Evolutionary conservation across 2,113 vertebrate genomes (phyloP), one percentile per base, ranked within the genome.

Genomic region (Cephalophus harveyi): DNA sequence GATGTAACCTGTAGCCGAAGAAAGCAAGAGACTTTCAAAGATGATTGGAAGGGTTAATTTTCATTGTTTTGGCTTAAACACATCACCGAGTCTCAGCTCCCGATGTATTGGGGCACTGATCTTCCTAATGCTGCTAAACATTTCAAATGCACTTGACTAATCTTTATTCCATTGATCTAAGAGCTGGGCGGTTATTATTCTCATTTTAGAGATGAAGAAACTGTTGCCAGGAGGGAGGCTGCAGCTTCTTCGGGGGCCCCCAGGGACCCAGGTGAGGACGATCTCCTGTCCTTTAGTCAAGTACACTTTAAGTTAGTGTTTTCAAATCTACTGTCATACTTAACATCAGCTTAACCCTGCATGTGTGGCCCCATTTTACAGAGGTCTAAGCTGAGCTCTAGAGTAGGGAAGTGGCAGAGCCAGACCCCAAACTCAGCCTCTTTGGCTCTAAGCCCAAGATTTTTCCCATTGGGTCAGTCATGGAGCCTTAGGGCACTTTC

Each of bases 1-100:
- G 55, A 64, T n/a, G 27, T 71, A 52, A 91, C 82, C 54, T 48
- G 74, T 36, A 95, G 89, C 93, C 89, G 1, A 83, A 90, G 97
- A 98, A 98, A 98, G 97, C 98, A 98, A 98, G 98, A 98, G 87
- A 98, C 98, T 97, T 97, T 97, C 97, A 95, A 84, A 74, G 67
- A 60, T 52, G 43, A 86, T 17, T 9, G 3, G 46, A 89, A 85
- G 71, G 87, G 54, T 93, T 93, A 40, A 89, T 94, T 91, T 79
- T 94, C 74, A 95, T 71, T 71, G 50, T 59, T 88, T 84, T 40
- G 87, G 84, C 54, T 97, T 93, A 46, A 91, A 95, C 36, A 62
- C 46, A 40, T 89, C 85, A 85, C n/a, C 7, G 17, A 87, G 64
- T 13, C 60, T 87, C 84, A 95, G 78, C 7, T 84, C 87, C 43